Evolutionary conservation across 2,888 invertebrate species (phyloP).

Genomic region (Caenorhabditis imperialis): DNA sequence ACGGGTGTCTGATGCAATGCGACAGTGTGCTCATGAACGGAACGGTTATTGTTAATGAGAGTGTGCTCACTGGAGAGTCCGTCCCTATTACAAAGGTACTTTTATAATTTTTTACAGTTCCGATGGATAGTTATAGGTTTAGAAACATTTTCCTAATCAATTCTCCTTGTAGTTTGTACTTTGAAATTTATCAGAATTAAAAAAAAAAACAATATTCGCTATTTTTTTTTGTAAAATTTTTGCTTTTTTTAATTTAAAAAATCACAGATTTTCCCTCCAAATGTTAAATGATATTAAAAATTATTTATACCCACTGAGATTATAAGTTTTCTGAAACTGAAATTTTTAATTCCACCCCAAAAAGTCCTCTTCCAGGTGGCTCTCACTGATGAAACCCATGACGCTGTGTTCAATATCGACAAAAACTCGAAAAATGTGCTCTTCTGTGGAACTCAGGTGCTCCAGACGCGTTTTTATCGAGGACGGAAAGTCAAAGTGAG

Average conservation of each 20-base stretch:
- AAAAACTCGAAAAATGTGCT: conserved; percentile 88
- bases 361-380: conserved; percentile 34
- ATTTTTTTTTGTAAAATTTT: neutral
- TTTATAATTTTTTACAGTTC: no score
- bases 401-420: conserved; percentile 81
- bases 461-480: conserved; percentile 85
- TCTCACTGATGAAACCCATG: conserved; percentile 61
- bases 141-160: no score
- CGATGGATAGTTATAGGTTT: no score
- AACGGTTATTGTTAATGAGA: conserved; percentile 92
- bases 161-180: no score
- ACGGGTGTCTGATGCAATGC: conserved; percentile 85
- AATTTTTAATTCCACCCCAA: neutral
- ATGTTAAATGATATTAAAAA: no score
- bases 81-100: conserved; percentile 91
- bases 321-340: neutral
- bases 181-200: no score
- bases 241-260: no score
- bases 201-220: neutral
- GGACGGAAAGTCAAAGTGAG: conserved; percentile 75
- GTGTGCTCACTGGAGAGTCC: conserved; percentile 94
- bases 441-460: conserved; percentile 90
- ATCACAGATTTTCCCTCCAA: no score
- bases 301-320: neutral
- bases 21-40: conserved; percentile 91